phyloP scores from a whole-genome alignment of 1,140 invertebrate genomes.

The Ridgeia piscesae region DNA sequence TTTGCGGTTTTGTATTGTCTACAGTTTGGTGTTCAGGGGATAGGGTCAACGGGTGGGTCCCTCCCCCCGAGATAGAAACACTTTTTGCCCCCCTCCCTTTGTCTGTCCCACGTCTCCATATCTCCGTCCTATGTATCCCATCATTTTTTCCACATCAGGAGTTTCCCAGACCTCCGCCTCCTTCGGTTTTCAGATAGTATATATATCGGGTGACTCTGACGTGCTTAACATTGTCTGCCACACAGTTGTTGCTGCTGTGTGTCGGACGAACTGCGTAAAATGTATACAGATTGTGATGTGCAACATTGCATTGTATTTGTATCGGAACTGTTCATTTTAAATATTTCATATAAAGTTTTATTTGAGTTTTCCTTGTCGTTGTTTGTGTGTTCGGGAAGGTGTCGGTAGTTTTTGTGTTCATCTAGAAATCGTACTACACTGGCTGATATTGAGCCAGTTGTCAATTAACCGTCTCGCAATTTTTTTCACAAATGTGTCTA shows the following conservation, averaged over 20 bases:
- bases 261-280: neutral
- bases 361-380: neutral
- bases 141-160: neutral
- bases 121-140: neutral
- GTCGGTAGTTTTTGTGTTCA: neutral
- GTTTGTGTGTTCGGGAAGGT: neutral
- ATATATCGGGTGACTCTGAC: neutral
- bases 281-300: neutral
- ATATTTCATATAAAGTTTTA: constrained; percentile 7
- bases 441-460: neutral
- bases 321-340: neutral
- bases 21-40: neutral
- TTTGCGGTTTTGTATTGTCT: neutral
- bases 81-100: neutral
- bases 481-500: neutral
- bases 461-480: neutral
- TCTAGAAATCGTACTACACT: neutral
- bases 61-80: neutral
- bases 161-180: neutral
- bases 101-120: neutral
- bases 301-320: neutral
- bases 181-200: neutral
- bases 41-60: neutral
- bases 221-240: neutral
- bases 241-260: neutral